These are phyloP conservation scores for Notocelia uddmanniana DNA, from an alignment of 2,888 invertebrate genomes.

Conservation along the genomic window DNA sequence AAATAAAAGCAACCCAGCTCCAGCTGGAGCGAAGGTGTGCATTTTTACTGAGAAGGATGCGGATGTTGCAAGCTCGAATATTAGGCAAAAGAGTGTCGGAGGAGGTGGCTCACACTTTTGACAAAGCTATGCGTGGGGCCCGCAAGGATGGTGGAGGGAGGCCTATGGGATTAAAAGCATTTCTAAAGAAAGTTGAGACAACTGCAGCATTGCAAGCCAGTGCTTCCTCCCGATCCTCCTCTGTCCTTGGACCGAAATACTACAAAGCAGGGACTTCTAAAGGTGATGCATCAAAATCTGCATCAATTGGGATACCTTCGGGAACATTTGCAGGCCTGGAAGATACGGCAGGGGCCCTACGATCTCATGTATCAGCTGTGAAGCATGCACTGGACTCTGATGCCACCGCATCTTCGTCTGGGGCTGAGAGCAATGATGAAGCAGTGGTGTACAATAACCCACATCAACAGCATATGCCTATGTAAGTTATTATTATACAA, in stretches of 20 bases:
- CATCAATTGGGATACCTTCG: constrained; percentile 83
- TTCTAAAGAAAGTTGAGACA: constrained; percentile 77
- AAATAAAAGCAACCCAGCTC: constrained; percentile 84
- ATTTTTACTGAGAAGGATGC: constrained; percentile 89
- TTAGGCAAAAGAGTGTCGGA: constrained; percentile 92
- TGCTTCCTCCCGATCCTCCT: constrained; percentile 67
- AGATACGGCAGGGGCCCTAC: constrained; percentile 90
- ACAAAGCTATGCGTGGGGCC: constrained; percentile 91
- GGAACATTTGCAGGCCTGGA: constrained; percentile 90
- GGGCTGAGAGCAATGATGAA: constrained; percentile 97
- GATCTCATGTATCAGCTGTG: constrained; percentile 90
- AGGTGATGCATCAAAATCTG: constrained; percentile 90
- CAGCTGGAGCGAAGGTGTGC: constrained; percentile 90
- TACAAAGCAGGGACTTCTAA: constrained; percentile 88
- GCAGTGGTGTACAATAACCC: constrained; percentile 92
- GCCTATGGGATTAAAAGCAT: constrained; percentile 76
- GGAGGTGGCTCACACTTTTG: constrained; percentile 88
- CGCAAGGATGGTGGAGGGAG: constrained; percentile 83
- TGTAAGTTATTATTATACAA: constrained; percentile 87
- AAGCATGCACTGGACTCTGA: constrained; percentile 95
- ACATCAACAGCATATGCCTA: constrained; percentile 90
- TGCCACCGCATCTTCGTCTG: constrained; percentile 97
- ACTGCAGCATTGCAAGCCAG: constrained; percentile 76
- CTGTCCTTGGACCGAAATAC: constrained; percentile 73
- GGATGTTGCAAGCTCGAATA: constrained; percentile 91